Percentiles rank a stretch among this genome's conserved stretches.
Conservation (phyloP, 2,888 invertebrate species). For the Cordilura impudica region DNA sequence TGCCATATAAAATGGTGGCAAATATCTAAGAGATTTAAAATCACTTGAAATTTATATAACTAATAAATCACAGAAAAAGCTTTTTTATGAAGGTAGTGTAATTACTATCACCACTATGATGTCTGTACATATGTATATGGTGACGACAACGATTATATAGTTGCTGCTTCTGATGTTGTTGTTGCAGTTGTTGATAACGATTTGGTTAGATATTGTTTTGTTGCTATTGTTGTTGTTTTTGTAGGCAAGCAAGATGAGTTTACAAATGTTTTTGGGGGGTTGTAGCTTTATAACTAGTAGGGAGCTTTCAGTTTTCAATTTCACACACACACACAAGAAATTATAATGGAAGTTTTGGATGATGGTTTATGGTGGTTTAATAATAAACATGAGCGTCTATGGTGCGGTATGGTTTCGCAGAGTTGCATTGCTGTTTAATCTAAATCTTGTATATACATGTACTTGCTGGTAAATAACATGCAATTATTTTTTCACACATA, state of each 20-base stretch:
- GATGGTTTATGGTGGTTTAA: too few relatives aligned
- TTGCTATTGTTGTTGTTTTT: background rate
- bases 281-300: background rate
- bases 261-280: background rate
- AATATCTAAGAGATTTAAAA: too few relatives aligned
- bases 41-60: too few relatives aligned
- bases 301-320: background rate
- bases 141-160: too few relatives aligned
- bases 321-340: too few relatives aligned
- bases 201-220: background rate
- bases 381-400: too few relatives aligned
- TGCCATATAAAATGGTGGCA: too few relatives aligned
- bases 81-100: too few relatives aligned
- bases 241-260: background rate
- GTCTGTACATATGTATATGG: too few relatives aligned
- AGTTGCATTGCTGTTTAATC: constrained; percentile 40
- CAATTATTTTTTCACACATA: constrained; percentile 2
- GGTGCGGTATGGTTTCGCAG: background rate
- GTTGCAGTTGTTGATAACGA: background rate
- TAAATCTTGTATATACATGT: constrained; percentile 41
- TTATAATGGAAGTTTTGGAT: too few relatives aligned
- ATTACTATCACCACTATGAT: too few relatives aligned
- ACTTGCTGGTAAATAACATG: constrained; percentile 7
- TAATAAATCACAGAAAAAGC: too few relatives aligned
- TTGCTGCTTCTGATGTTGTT: background rate